phyloP scores from a whole-genome alignment of 2,113 vertebrate species.

The Candoia aspera region DNA sequence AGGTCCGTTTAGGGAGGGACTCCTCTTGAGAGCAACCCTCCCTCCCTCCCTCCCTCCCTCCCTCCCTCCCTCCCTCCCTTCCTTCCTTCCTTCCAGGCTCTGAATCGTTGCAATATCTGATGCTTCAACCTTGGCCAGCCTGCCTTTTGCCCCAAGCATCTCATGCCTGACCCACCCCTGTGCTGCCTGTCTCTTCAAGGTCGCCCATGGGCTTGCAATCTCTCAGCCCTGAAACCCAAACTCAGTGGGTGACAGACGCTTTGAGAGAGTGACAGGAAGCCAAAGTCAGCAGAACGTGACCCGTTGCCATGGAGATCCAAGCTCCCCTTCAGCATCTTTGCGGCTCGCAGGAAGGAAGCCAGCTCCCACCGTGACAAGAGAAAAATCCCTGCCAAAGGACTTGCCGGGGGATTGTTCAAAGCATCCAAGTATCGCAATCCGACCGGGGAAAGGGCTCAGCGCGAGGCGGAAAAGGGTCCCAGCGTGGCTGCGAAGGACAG shows the following conservation, averaged over 20 bases:
- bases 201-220: conserved; percentile 8
- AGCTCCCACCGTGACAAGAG: conserved; percentile 37
- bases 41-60: no score
- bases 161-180: background rate
- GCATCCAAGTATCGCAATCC: conserved; percentile 33
- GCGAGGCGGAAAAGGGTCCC: conserved; percentile 13
- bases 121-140: background rate
- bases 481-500: conserved; percentile 12
- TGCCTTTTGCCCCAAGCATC: background rate
- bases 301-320: conserved; percentile 69
- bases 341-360: conserved; percentile 28
- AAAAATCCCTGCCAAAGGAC: conserved; percentile 32
- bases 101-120: background rate
- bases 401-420: conserved; percentile 34
- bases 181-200: conserved; percentile 13
- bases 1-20: background rate
- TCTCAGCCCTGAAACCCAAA: conserved; percentile 40
- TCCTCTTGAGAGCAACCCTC: no score
- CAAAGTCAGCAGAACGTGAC: conserved; percentile 56
- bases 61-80: no score
- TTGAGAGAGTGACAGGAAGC: conserved; percentile 45
- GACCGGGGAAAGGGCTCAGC: conserved; percentile 35
- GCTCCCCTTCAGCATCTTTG: conserved; percentile 53
- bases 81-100: no score
- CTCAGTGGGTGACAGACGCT: conserved; percentile 38